Evolutionary conservation across 1,140 invertebrate genomes (phyloP), one percentile per base, ranked within the genome.

Genomic region (Hypothenemus hampei): DNA sequence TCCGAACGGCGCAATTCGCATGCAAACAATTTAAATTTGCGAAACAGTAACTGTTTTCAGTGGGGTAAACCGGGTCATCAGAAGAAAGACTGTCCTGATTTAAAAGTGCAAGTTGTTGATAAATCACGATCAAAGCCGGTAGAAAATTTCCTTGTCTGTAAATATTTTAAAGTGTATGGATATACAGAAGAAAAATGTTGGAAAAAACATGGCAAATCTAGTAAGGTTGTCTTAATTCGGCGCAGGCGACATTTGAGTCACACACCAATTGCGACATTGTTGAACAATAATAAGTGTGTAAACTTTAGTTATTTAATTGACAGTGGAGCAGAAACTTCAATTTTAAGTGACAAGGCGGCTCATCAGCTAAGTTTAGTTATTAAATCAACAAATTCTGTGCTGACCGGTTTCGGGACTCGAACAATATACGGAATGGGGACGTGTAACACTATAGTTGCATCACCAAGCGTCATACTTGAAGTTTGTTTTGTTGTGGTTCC

Each of bases 291-390:
- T 47, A 21, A 40, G 15, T 19, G 22, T 10, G 19, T 31, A 53
- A 24, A 24, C 4, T 44, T 44, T 18, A n/a, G 20, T 11, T 44
- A 44, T 24, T 2, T 44, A 6, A 44, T 48, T 26, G 50, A 53
- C 41, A 53, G 13, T n/a, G 50, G 40, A 18, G 50, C 40, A 0
- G 24, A 53, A 10, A 5, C 31, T n/a, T 53, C 40, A 26, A 53
- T 53, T 45, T 47, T 53, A 26, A 45, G 19, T 35, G n/a, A n/a
- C n/a, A n/a, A n/a, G n/a, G n/a, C n/a, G n/a, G 49, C n/a, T 45
- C 45, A 20, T 29, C 10, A 39, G 3, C n/a, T 52, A 35, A 21
- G 6, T 8, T 37, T 37, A 13, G 35, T 13, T 5, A 37, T 37
- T 4, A 37, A 6, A 16, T 37, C 5, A 16, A 37, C 15, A 37